Evolutionary conservation across 2,113 vertebrate species (phyloP).

Genomic region (Rhizomys pruinosus): DNA sequence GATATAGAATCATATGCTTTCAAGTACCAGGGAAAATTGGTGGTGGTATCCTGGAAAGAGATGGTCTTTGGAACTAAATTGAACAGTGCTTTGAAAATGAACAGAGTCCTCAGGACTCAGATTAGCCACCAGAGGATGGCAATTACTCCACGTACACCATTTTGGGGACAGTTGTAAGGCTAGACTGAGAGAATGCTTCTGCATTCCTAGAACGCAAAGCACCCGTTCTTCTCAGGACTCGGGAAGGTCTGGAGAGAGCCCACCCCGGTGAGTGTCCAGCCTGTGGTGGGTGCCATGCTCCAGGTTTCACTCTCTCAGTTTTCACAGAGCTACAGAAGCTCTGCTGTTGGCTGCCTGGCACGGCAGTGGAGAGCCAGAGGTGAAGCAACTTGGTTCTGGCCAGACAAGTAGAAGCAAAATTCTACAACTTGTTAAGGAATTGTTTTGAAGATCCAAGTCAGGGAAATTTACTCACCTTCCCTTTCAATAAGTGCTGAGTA

Average conservation of each 20-base stretch:
- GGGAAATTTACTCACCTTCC: background rate
- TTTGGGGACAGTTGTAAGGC: background rate
- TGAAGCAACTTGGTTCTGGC: constrained; percentile 7
- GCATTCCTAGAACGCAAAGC: background rate
- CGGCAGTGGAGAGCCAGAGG: background rate
- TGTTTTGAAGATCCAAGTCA: background rate
- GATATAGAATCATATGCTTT: background rate
- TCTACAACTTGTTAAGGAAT: constrained; percentile 33
- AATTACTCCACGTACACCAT: background rate
- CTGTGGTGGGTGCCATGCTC: background rate
- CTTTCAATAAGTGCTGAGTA: background rate
- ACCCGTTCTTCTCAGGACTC: background rate
- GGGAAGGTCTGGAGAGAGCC: background rate
- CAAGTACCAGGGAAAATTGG: constrained; percentile 1
- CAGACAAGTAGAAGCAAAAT: background rate
- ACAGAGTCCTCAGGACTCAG: background rate
- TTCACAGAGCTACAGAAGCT: background rate
- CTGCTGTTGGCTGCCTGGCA: background rate
- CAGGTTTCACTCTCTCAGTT: background rate
- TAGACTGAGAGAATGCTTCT: background rate
- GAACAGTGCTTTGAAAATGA: background rate
- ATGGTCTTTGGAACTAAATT: background rate
- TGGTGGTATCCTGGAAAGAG: background rate
- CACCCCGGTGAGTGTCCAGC: background rate
- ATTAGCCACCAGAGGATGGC: background rate